Evolutionary conservation across 2,797 vertebrate genomes (phyloP).

Genomic region (Okamejei kenojei): DNA sequence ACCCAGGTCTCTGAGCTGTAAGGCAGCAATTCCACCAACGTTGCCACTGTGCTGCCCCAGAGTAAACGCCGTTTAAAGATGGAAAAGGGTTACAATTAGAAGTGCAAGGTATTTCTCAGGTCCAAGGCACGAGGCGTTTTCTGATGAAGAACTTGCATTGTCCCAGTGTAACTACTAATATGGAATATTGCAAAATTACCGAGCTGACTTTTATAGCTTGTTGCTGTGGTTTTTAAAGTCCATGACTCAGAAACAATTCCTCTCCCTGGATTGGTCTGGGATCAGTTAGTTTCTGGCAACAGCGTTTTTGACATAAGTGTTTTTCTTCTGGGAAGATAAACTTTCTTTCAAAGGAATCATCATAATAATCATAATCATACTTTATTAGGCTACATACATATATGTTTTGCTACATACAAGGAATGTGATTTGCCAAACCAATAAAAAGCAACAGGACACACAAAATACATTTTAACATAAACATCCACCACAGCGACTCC

Average conservation of each 20-base stretch:
- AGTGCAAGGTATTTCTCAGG: not conserved
- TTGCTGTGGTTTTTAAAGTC: not conserved
- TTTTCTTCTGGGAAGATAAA: not conserved
- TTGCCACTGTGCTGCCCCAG: no score
- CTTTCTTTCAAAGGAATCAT: not conserved
- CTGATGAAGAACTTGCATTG: not conserved
- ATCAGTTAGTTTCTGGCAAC: not conserved
- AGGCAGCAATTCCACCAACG: no score
- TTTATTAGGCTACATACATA: no score
- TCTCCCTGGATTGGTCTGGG: not conserved
- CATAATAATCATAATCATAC: no score
- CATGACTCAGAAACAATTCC: not conserved
- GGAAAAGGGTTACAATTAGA: not conserved
- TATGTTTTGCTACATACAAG: no score
- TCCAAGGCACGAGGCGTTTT: not conserved
- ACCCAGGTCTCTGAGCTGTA: no score
- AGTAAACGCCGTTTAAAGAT: not conserved
- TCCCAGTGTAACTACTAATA: not conserved
- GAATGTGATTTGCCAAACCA: no score
- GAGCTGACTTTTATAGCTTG: not conserved
- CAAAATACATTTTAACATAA: no score
- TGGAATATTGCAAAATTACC: not conserved
- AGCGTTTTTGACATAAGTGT: not conserved
- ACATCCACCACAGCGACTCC: no score
- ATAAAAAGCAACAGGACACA: no score